Evolutionary conservation across 2,797 vertebrate species (phyloP).

Genomic region (Streptopelia turtur): DNA sequence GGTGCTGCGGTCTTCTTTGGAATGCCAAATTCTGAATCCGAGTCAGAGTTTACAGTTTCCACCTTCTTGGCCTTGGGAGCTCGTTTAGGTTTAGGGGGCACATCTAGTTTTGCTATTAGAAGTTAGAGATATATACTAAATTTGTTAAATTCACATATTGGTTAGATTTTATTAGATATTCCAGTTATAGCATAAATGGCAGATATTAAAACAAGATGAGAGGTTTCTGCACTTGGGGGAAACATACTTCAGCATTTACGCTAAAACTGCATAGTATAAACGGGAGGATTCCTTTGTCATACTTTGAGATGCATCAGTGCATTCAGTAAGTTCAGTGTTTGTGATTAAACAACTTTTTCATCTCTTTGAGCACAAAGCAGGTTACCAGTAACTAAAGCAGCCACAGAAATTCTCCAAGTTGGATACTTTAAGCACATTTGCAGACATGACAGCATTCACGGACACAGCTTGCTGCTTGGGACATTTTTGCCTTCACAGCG

Average conservation of each 20-base stretch:
- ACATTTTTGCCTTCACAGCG: background rate
- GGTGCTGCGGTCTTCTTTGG: constrained; percentile 86
- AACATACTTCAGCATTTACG: background rate
- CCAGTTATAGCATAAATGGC: background rate
- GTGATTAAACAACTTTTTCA: background rate
- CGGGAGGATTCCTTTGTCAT: background rate
- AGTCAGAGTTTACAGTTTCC: constrained; percentile 91
- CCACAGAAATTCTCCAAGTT: background rate
- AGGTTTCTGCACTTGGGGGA: background rate
- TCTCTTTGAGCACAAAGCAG: background rate
- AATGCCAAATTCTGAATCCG: constrained; percentile 90
- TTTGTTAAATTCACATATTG: background rate
- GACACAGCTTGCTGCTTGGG: background rate
- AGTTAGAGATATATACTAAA: constrained; percentile 22
- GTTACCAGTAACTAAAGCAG: background rate
- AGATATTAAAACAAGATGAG: background rate
- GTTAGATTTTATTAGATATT: background rate
- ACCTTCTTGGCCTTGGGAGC: constrained; percentile 91
- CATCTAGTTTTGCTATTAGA: constrained; percentile 86
- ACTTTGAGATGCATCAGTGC: background rate
- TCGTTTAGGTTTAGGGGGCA: constrained; percentile 87
- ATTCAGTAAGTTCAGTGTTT: background rate
- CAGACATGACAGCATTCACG: background rate
- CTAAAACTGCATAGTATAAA: background rate
- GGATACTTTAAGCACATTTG: background rate